A percentile compares a stretch with the other conserved stretches of the same genome.
These are phyloP conservation scores for Zeuzera pyrina DNA, from an alignment of 2,888 invertebrate genomes.

Conservation along the genomic window DNA sequence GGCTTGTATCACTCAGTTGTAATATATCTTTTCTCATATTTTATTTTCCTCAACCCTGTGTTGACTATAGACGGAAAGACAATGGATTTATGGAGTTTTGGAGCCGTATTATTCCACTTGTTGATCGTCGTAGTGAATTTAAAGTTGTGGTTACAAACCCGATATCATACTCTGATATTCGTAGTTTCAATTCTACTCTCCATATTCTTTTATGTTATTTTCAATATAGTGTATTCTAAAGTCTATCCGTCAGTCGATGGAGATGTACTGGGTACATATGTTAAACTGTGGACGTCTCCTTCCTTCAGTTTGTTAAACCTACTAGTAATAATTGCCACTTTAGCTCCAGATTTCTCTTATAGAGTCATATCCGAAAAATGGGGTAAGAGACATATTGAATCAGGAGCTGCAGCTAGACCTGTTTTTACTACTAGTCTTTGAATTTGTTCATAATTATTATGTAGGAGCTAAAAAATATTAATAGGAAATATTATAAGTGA, in stretches of 20 bases:
- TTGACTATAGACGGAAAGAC: constrained; percentile 64
- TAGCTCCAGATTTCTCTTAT: constrained; percentile 70
- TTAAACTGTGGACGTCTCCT: constrained; percentile 68
- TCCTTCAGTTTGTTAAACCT: constrained; percentile 75
- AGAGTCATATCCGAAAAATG: constrained; percentile 35
- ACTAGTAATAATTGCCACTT: constrained; percentile 53
- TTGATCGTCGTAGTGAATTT: constrained; percentile 73
- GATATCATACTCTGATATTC: constrained; percentile 71
- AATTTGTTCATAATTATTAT: too few species aligned
- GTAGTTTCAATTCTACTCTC: constrained; percentile 67
- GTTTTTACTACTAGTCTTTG: constrained; percentile 33
- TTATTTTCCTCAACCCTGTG: constrained; percentile 57
- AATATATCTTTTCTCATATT: constrained; percentile 72
- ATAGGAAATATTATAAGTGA: too few species aligned
- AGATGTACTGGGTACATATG: constrained; percentile 75
- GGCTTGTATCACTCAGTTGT: constrained; percentile 77
- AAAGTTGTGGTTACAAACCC: constrained; percentile 76
- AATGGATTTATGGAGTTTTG: constrained; percentile 73
- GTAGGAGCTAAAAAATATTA: too few species aligned
- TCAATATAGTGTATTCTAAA: constrained; percentile 72
- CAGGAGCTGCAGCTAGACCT: constrained; percentile 2
- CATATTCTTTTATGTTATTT: constrained; percentile 65
- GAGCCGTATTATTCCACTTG: constrained; percentile 72
- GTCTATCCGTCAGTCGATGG: constrained; percentile 70
- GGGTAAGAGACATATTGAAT: constrained; percentile 16